phyloP scores from a whole-genome alignment of 2,888 invertebrate genomes.

The Hermaeophaga mercurialis region DNA sequence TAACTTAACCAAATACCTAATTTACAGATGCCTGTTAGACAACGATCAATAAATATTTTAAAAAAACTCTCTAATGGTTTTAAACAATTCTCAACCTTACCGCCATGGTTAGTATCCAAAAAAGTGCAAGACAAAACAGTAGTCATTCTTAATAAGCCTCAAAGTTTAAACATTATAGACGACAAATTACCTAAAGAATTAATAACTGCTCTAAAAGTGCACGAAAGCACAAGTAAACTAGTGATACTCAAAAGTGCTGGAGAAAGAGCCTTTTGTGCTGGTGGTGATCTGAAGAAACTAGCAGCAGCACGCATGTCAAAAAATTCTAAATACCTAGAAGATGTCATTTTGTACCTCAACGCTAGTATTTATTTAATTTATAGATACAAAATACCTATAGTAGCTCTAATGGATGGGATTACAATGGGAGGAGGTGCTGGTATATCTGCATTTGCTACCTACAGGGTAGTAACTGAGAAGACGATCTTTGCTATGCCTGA shows the following conservation, averaged over 20 bases:
- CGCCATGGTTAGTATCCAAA: background rate
- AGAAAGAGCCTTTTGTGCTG: conserved; percentile 96
- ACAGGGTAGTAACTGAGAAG: conserved; percentile 91
- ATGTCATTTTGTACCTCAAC: conserved; percentile 58
- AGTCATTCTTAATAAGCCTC: conserved; percentile 73
- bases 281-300: conserved; percentile 88
- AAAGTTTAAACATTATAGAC: conserved; percentile 77
- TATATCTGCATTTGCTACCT: conserved; percentile 90
- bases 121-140: conserved; percentile 59
- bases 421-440: conserved; percentile 99
- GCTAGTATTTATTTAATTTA: conserved; percentile 80
- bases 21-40: background rate
- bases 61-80: background rate
- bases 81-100: background rate
- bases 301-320: conserved; percentile 70
- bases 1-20: too few relatives aligned
- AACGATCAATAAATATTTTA: background rate
- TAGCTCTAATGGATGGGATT: conserved; percentile 92
- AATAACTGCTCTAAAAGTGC: conserved; percentile 62
- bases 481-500: conserved; percentile 98
- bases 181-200: conserved; percentile 72
- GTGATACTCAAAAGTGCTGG: conserved; percentile 61
- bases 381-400: conserved; percentile 85
- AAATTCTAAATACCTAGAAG: conserved; percentile 80
- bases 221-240: conserved; percentile 61